phyloP scores from a whole-genome alignment of 2,888 invertebrate genomes.

The Andrena bucephala region DNA sequence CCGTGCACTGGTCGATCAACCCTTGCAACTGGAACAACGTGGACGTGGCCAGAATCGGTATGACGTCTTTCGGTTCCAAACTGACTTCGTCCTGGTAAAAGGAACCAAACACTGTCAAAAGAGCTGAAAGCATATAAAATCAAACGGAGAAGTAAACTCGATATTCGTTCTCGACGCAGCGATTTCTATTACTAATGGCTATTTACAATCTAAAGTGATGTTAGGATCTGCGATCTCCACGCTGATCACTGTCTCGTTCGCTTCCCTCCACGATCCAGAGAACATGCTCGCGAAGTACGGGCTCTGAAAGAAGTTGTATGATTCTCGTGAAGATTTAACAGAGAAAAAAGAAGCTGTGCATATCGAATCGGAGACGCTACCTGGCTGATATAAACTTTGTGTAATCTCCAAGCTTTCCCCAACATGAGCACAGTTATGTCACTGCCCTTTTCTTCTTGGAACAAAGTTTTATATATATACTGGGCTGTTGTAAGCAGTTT shows the following conservation, averaged over 20 bases:
- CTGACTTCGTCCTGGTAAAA: constrained; percentile 91
- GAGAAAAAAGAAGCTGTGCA: background rate
- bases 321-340: background rate
- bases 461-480: constrained; percentile 92
- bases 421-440: constrained; percentile 91
- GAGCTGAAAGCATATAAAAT: constrained; percentile 85
- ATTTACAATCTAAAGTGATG: constrained; percentile 89
- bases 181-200: constrained; percentile 3
- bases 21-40: constrained; percentile 91
- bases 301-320: constrained; percentile 85
- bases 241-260: constrained; percentile 88
- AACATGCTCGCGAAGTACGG: constrained; percentile 94
- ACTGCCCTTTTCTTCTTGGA: constrained; percentile 91
- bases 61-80: constrained; percentile 89
- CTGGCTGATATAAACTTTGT: constrained; percentile 92
- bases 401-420: constrained; percentile 90
- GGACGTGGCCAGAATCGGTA: constrained; percentile 90
- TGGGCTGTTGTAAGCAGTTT: constrained; percentile 90
- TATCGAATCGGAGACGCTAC: constrained; percentile 65
- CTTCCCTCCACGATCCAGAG: constrained; percentile 91
- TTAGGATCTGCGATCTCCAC: constrained; percentile 91
- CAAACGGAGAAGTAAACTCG: background rate
- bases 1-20: constrained; percentile 90
- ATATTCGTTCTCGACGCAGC: background rate
- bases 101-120: constrained; percentile 90